Evolutionary conservation across 2,888 invertebrate genomes (phyloP), one percentile per base, ranked within the genome.

Genomic region (Halictus quadricinctus): DNA sequence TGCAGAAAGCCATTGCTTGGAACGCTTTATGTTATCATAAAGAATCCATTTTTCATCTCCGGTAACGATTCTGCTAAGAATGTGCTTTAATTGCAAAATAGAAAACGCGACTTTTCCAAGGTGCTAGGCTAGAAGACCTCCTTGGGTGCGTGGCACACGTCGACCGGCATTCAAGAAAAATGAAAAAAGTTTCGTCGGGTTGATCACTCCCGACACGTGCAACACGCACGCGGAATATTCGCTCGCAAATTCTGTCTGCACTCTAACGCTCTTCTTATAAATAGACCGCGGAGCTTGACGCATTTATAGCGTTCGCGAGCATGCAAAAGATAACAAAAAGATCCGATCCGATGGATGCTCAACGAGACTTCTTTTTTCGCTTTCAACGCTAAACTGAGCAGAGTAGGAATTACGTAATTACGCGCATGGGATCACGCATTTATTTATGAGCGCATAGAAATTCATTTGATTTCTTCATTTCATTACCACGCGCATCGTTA

Each of bases 151-250:
- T 36, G 70, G 48, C 70, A 2, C 60, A 2, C 69, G 29, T 25
- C 58, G 18, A 64, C 18, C 41, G 29, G 46, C 54, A 60, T n/a
- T 18, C 3, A n/a, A 48, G 84, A 72, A 79, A 76, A 84, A 84
- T 84, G 43, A 66, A 79, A 84, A 64, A 64, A 79, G 58, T 72
- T 64, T 50, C 84, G 8, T 12, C 41, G 60, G 25, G 50, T 74
- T 77, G 58, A 58, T 58, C 58, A 58, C 58, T 58, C 58, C n/a
- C 76, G 74, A 70, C 58, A 69, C 21, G 41, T 25, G 60, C 25
- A 60, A 60, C 64, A 29, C 29, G 64, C 64, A 29, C 41, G 41
- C 58, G 69, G 69, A 10, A 69, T 21, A 69, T 41, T 69, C 41
- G 64, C 15, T 29, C 25, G 7, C 15, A 29, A 25, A 29, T 64